Conservation (phyloP, 2,888 invertebrate species). For the Acrobasis suavella region DNA sequence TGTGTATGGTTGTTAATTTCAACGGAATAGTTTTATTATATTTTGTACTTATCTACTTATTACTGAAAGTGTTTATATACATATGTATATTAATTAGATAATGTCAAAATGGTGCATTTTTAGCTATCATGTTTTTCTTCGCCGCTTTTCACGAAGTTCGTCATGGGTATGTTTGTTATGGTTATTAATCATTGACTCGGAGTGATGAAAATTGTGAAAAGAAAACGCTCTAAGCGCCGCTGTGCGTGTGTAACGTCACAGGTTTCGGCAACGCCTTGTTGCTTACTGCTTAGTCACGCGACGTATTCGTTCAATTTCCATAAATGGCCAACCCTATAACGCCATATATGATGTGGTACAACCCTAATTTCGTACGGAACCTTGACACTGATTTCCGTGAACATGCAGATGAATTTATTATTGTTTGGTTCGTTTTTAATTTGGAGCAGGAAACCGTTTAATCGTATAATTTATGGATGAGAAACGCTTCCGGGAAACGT, state of each 20-base stretch:
- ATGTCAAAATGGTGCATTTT: too few relatives aligned
- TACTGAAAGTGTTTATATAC: too few relatives aligned
- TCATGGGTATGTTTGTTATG: too few relatives aligned
- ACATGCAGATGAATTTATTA: conserved; percentile 31
- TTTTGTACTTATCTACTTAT: too few relatives aligned
- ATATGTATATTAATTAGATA: too few relatives aligned
- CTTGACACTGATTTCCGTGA: conserved; percentile 41
- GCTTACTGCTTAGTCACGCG: conserved; percentile 62
- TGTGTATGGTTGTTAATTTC: too few relatives aligned
- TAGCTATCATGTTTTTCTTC: too few relatives aligned
- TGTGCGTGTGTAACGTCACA: conserved; percentile 56
- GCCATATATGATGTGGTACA: conserved; percentile 37
- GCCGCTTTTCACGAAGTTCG: too few relatives aligned
- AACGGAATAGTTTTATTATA: too few relatives aligned
- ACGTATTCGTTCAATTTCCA: conserved; percentile 61
- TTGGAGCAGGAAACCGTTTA: conserved; percentile 18
- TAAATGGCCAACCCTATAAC: conserved; percentile 53
- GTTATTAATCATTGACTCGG: too few relatives aligned
- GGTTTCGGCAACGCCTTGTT: conserved; percentile 67
- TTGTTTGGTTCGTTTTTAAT: conserved; percentile 26
- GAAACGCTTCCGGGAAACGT: conserved; percentile 5
- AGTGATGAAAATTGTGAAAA: background rate
- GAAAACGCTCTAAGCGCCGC: conserved; percentile 33
- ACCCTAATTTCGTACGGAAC: conserved; percentile 43
- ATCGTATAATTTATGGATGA: conserved; percentile 19